These are phyloP conservation scores for Siniperca chuatsi DNA, from an alignment of 2,113 vertebrate genomes.

Conservation along the genomic window DNA sequence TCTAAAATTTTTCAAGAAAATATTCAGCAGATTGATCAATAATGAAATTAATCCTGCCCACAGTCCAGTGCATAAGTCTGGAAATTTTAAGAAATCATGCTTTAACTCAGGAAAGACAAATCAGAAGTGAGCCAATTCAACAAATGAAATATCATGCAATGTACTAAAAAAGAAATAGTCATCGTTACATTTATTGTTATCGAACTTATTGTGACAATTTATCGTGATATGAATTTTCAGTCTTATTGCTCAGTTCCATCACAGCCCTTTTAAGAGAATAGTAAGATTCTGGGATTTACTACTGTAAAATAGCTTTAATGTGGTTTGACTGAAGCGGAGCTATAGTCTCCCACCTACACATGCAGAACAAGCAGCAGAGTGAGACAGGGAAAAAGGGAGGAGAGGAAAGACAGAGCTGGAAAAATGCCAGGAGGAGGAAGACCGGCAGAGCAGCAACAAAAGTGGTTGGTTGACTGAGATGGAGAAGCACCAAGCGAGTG, in stretches of 20 bases:
- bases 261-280: not conserved
- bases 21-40: not conserved
- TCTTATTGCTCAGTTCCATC: not conserved
- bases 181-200: not conserved
- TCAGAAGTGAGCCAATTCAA: not conserved
- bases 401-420: slow-evolving; percentile 42
- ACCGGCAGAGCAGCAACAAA: slow-evolving; percentile 30
- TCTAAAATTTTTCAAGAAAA: not conserved
- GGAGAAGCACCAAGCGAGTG: slow-evolving; percentile 53
- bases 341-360: slow-evolving; percentile 48
- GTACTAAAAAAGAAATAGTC: not conserved
- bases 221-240: not conserved
- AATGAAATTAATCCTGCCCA: not conserved
- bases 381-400: not conserved
- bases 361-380: slow-evolving; percentile 42
- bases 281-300: slow-evolving; percentile 28
- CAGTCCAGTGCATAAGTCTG: not conserved
- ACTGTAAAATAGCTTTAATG: slow-evolving; percentile 27
- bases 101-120: not conserved
- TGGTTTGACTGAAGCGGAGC: slow-evolving; percentile 15
- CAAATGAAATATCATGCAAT: not conserved
- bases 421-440: slow-evolving; percentile 46
- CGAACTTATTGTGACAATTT: not conserved
- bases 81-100: not conserved
- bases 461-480: slow-evolving; percentile 51